Evolutionary conservation across 2,888 invertebrate genomes (phyloP), one percentile per base, ranked within the genome.

Genomic region (Lochmaea crataegi): DNA sequence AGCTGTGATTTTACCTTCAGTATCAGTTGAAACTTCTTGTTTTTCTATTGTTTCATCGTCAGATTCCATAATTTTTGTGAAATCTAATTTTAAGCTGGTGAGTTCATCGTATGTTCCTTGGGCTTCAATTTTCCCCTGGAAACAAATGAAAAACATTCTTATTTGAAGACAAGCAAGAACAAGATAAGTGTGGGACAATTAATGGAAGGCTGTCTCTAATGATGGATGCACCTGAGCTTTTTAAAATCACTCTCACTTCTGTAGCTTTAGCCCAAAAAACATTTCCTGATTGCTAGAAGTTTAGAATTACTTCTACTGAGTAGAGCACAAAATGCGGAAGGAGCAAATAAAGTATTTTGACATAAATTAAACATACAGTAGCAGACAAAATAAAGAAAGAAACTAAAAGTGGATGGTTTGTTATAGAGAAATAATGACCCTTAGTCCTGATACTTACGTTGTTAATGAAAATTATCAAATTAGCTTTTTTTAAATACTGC

Each of bases 401-500:
- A 11, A 42, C 10, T 42, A 42, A 0, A 11, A 11, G 2, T 42
- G 12, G 12, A 42, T 42, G 12, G 42, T 45, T 45, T 45, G 45
- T 12, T 14, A 14, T 14, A n/a, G n/a, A 48, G 6, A 48, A 48
- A 48, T 48, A 48, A 12, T 14, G 14, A 45, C 3, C 12, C 14
- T 48, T 45, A 12, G 11, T 51, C 4, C 11, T n/a, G 0, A 3
- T 57, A 57, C 26, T 57, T 84, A 89, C 90, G 77, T 90, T 87
- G 77, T 89, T 88, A 4, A 91, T 79, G 42, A 90, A 84, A 51
- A 91, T 83, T 22, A 91, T 88, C 3, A 87, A 81, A 82, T 91
- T 89, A 11, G 89, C 90, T 71, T 87, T 83, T 69, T 88, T 88
- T 41, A 91, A 84, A 80, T 90, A 91, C 80, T 94, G 93, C 53